A percentile compares a stretch with the other conserved stretches of the same genome.
Evolutionary conservation across 2,113 vertebrate species (phyloP).

Genomic region (Morone chrysops): DNA sequence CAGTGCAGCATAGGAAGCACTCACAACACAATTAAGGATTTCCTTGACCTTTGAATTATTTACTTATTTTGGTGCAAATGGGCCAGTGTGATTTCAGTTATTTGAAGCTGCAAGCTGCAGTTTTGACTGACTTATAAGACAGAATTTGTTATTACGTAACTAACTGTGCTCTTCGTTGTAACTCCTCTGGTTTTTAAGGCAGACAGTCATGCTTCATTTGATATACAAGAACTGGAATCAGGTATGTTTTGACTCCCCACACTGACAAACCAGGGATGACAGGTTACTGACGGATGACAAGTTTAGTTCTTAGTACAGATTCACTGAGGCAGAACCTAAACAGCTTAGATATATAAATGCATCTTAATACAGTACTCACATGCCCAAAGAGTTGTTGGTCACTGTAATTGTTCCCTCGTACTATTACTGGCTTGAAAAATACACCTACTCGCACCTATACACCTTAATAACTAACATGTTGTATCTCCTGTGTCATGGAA

Average conservation of each 20-base stretch:
- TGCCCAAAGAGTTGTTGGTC: neutral
- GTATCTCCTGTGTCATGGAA: too few species aligned
- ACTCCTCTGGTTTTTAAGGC: constrained; percentile 1
- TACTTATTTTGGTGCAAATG: neutral
- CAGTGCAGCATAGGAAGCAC: neutral
- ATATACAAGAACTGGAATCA: constrained; percentile 25
- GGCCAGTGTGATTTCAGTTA: neutral
- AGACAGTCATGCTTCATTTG: constrained; percentile 18
- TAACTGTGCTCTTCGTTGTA: constrained; percentile 20
- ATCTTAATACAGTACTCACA: neutral
- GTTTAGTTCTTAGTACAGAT: neutral
- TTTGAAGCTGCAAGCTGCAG: constrained; percentile 6
- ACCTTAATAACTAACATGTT: too few species aligned
- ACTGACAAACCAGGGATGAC: neutral
- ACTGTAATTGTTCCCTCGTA: neutral
- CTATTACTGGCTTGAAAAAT: neutral
- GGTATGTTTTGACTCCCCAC: constrained; percentile 15
- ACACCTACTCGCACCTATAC: neutral
- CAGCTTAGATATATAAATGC: neutral
- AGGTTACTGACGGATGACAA: neutral
- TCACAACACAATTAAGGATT: neutral
- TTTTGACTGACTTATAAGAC: constrained; percentile 15
- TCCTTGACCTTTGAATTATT: constrained; percentile 9
- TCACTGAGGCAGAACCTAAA: too few species aligned
- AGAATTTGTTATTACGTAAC: constrained; percentile 15